phyloP scores from a whole-genome alignment of 2,113 vertebrate species.

The Bettongia penicillata region DNA sequence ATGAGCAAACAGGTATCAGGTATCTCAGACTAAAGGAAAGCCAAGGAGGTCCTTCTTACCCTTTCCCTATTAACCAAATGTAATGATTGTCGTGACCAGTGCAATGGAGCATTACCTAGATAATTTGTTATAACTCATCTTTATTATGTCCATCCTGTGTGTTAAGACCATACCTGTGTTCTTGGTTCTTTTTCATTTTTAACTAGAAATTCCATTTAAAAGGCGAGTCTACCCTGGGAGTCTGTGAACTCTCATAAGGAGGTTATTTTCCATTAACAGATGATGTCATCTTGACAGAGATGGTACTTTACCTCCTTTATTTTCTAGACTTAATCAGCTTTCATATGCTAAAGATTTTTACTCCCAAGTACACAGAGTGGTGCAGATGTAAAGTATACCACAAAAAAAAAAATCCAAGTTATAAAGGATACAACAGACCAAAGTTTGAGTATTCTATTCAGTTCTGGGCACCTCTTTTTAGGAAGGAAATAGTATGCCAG shows the following conservation, averaged over 20 bases:
- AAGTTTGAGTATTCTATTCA: neutral
- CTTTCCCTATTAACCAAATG: neutral
- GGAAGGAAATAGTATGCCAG: neutral
- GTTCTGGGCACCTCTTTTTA: neutral
- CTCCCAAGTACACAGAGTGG: neutral
- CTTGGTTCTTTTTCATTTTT: neutral
- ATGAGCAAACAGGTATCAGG: constrained; percentile 12
- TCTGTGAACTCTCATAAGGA: constrained; percentile 6
- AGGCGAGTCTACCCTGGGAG: constrained; percentile 3
- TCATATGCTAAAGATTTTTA: constrained; percentile 3
- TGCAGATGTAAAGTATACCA: neutral
- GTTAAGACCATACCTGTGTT: neutral
- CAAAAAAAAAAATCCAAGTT: neutral
- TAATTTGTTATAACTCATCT: neutral
- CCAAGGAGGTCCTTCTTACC: neutral
- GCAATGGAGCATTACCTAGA: constrained; percentile 25
- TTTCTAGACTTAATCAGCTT: neutral
- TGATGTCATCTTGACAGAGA: neutral
- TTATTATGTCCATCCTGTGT: neutral
- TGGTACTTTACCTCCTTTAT: constrained; percentile 2
- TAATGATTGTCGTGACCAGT: neutral
- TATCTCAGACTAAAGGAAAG: constrained; percentile 25
- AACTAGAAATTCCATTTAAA: constrained; percentile 36
- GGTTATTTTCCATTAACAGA: neutral
- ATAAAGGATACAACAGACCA: neutral